A percentile compares a stretch with the other conserved stretches of the same genome.
These are phyloP conservation scores for Brenthis hecate DNA, from an alignment of 2,888 invertebrate species.

Conservation along the genomic window DNA sequence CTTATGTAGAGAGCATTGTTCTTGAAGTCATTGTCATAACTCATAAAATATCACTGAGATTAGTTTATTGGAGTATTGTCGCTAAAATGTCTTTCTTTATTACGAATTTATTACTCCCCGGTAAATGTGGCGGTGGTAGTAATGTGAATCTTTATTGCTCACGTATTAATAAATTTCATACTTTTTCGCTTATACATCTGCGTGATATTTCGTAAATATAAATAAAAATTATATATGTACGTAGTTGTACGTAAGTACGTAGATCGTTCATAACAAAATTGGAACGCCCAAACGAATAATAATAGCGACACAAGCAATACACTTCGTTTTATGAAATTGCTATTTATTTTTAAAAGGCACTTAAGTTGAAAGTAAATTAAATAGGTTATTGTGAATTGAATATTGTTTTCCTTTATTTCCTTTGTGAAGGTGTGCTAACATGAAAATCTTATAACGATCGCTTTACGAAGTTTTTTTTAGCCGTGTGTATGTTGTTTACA, in stretches of 20 bases:
- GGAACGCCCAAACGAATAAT: slow-evolving; percentile 52
- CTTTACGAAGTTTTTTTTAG: slow-evolving; percentile 16
- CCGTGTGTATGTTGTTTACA: slow-evolving; percentile 30
- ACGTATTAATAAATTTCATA: slow-evolving; percentile 63
- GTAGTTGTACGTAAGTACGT: background rate
- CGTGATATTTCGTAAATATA: slow-evolving; percentile 41
- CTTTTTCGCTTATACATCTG: slow-evolving; percentile 40
- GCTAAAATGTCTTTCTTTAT: slow-evolving; percentile 59
- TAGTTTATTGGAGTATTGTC: slow-evolving; percentile 46
- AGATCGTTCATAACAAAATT: slow-evolving; percentile 45
- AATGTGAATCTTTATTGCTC: slow-evolving; percentile 63
- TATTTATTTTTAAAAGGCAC: slow-evolving; percentile 55
- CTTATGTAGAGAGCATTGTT: slow-evolving; percentile 7
- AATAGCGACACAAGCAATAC: slow-evolving; percentile 44
- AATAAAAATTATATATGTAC: slow-evolving; percentile 23
- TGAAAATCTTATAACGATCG: slow-evolving; percentile 2
- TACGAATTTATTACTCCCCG: slow-evolving; percentile 65
- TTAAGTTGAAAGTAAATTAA: slow-evolving; percentile 37
- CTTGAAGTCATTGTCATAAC: slow-evolving; percentile 38
- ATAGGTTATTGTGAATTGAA: slow-evolving; percentile 9
- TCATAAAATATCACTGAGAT: slow-evolving; percentile 36
- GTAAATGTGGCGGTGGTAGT: slow-evolving; percentile 53
- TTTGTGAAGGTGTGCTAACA: background rate
- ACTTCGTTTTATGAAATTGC: slow-evolving; percentile 43
- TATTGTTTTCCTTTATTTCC: slow-evolving; percentile 8